A percentile compares a stretch with the other conserved stretches of the same genome.
Conservation (phyloP, 2,797 vertebrate genomes). For the Periophthalmus magnuspinnatus region DNA sequence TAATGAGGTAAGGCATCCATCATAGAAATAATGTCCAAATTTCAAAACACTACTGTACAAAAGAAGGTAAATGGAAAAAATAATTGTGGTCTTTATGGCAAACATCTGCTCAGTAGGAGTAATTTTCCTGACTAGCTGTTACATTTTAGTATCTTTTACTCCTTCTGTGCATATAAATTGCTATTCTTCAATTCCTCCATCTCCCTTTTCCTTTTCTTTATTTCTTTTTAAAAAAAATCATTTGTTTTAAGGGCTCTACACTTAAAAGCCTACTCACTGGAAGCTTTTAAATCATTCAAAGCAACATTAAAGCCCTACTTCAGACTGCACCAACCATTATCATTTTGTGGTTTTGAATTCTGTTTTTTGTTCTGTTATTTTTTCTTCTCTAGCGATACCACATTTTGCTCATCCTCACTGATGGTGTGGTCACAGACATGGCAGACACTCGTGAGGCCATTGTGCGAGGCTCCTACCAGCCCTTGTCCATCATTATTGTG, state of each 20-base stretch:
- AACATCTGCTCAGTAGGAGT: neutral
- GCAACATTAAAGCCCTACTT: slow-evolving; percentile 31
- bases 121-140: neutral
- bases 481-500: slow-evolving; percentile 98
- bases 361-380: slow-evolving; percentile 20
- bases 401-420: slow-evolving; percentile 96
- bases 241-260: slow-evolving; percentile 15
- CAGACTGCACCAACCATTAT: slow-evolving; percentile 25
- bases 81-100: neutral
- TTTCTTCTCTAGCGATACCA: slow-evolving; percentile 88
- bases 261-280: slow-evolving; percentile 12
- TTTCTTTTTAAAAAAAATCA: too few species aligned
- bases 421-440: slow-evolving; percentile 99
- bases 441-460: slow-evolving; percentile 98
- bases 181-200: slow-evolving; percentile 1
- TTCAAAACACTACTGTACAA: too few species aligned
- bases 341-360: slow-evolving; percentile 6
- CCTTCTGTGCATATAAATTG: slow-evolving; percentile 1
- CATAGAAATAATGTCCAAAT: too few species aligned
- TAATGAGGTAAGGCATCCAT: too few species aligned
- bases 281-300: slow-evolving; percentile 28
- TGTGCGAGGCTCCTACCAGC: slow-evolving; percentile 95
- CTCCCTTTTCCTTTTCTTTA: slow-evolving; percentile 3
- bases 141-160: neutral
- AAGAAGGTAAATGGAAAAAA: neutral